These are phyloP conservation scores for pig (Sus scrofa) DNA, from an alignment of 2,113 vertebrate species.

Conservation along the genomic window T2T-Sscrofa CM000813.6:51212501-51213000, in stretches of 20 bases:
- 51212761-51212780: background rate
- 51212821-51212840: background rate
- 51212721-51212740: background rate
- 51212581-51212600: background rate
- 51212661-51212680: background rate
- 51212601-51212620: background rate
- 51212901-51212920: too few species aligned
- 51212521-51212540: too few species aligned
- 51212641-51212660: constrained; percentile 1
- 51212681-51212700: constrained; percentile 2
- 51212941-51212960: too few species aligned
- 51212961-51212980: too few species aligned
- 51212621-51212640: background rate
- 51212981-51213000: background rate
- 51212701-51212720: background rate
- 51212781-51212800: background rate
- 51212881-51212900: too few species aligned
- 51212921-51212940: too few species aligned
- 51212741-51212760: background rate
- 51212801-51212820: constrained; percentile 1
- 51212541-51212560: too few species aligned
- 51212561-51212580: background rate
- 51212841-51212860: too few species aligned
- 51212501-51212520: too few species aligned
- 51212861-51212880: too few species aligned